These are phyloP conservation scores for Zapornia atra DNA, from an alignment of 2,113 vertebrate species.

Conservation along the genomic window DNA sequence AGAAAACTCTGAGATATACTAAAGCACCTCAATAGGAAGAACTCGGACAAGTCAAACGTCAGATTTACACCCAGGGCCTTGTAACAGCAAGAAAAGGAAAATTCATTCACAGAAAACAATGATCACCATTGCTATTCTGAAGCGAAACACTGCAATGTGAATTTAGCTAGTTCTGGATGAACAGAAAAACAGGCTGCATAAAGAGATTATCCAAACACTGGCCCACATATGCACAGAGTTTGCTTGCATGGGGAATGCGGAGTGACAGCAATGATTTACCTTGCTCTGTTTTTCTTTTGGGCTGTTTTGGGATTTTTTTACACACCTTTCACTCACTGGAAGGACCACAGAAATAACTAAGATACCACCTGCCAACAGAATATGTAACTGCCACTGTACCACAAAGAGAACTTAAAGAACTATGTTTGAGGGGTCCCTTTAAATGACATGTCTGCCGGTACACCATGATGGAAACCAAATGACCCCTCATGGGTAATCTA, in stretches of 20 bases:
- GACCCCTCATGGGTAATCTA: slow-evolving; percentile 35
- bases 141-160: not conserved
- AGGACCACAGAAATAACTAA: not conserved
- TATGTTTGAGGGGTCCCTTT: not conserved
- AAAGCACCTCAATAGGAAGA: not conserved
- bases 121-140: not conserved
- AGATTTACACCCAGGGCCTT: not conserved
- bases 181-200: not conserved
- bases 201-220: not conserved
- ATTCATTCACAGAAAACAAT: not conserved
- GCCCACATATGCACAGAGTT: fast-evolving
- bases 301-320: not conserved
- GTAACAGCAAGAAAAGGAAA: not conserved
- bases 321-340: not conserved
- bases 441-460: not conserved
- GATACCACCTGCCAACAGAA: not conserved
- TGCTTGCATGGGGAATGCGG: not conserved
- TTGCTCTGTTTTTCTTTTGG: not conserved
- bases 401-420: not conserved
- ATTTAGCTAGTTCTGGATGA: not conserved
- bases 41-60: not conserved
- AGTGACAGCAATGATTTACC: not conserved
- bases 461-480: slow-evolving; percentile 34
- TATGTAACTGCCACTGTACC: not conserved
- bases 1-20: not conserved